Evolutionary conservation across 2,888 invertebrate genomes (phyloP).

Genomic region (Homarus gammarus): DNA sequence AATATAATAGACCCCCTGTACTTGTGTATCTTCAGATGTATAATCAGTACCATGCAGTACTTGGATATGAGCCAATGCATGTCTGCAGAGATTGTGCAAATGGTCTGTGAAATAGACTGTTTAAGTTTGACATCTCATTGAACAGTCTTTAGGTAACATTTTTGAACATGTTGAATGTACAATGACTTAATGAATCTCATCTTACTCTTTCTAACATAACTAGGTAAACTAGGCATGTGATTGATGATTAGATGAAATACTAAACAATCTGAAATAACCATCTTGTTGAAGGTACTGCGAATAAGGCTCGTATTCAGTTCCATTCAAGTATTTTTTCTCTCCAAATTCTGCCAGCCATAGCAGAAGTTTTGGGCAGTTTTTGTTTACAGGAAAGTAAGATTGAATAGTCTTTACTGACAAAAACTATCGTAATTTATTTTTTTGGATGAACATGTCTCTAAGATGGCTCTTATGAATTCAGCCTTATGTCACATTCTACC

Average conservation of each 20-base stretch:
- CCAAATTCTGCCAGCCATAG: no score
- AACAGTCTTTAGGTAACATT: no score
- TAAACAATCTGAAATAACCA: background rate
- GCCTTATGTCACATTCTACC: conserved; percentile 9
- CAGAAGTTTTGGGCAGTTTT: background rate
- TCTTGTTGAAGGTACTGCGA: background rate
- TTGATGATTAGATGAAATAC: background rate
- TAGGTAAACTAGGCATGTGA: background rate
- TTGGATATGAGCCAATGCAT: background rate
- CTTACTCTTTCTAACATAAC: background rate
- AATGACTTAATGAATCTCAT: background rate
- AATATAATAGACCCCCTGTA: no score
- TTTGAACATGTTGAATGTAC: background rate
- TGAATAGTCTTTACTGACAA: background rate
- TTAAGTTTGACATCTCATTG: background rate
- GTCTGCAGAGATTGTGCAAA: background rate
- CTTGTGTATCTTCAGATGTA: background rate
- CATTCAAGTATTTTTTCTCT: no score
- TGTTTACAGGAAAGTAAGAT: background rate
- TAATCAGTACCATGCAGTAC: background rate
- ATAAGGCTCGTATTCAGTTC: background rate
- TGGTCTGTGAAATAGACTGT: background rate
- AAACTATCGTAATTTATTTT: background rate
- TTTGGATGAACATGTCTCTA: background rate
- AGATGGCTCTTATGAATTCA: background rate